A percentile compares a stretch with the other conserved stretches of the same genome.
phyloP scores from a whole-genome alignment of 2,113 vertebrate genomes.

The Oreochromis tanganicae region DNA sequence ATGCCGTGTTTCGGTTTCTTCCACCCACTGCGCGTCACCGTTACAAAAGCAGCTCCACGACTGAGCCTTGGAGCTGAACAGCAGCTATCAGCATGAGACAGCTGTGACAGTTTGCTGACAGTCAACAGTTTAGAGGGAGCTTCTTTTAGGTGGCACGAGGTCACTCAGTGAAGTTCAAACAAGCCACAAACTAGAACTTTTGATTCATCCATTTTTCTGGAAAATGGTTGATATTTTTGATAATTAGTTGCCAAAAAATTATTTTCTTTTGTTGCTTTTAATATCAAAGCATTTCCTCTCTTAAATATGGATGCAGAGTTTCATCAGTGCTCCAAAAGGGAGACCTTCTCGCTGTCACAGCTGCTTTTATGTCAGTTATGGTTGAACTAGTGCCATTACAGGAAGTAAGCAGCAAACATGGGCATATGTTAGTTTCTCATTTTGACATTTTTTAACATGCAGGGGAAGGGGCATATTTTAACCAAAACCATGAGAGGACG shows the following conservation, averaged over 20 bases:
- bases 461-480: background rate
- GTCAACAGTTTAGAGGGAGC: background rate
- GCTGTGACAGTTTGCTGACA: background rate
- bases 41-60: background rate
- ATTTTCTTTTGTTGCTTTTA: background rate
- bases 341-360: background rate
- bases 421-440: too few relatives aligned
- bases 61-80: background rate
- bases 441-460: background rate
- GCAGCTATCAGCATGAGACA: background rate
- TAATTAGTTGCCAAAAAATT: background rate
- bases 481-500: background rate
- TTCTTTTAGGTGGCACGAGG: background rate
- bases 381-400: background rate
- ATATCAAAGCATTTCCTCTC: background rate
- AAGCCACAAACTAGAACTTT: fast-evolving
- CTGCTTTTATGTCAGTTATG: too few relatives aligned
- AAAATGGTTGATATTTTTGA: background rate
- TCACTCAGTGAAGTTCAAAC: background rate
- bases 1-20: background rate
- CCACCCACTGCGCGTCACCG: fast-evolving
- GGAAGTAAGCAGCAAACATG: background rate
- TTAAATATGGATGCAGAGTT: background rate
- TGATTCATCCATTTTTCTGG: background rate
- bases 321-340: background rate